Evolutionary conservation across 2,797 vertebrate genomes (phyloP), one percentile per base, ranked within the genome.

Genomic region (Phoxinus dragarum): DNA sequence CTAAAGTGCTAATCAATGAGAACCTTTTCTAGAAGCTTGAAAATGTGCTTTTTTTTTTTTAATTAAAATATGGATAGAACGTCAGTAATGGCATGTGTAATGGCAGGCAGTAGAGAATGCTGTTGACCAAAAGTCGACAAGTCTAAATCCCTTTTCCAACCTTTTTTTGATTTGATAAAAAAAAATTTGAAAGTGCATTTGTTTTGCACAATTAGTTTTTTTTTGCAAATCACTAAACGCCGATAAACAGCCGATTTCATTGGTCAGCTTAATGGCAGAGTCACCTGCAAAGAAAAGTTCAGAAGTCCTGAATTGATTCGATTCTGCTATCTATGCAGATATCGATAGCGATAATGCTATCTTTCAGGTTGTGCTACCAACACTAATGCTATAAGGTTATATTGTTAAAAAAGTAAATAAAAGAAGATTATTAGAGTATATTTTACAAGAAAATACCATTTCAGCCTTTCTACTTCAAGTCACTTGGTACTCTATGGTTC

Each of bases 1-100:
- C 64, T 93, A 92, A 95, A 95, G 94, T 91, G 93, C 94, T 94
- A 95, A 96, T 95, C 94, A 94, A 95, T 96, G 92, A 88, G 91
- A 94, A 92, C 91, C 92, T 93, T 93, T 94, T 93, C 92, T 93
- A 84, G 90, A 91, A 92, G 91, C 93, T 90, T 90, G 89, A 87
- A 94, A 93, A 92, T 91, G 91, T 88, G 87, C 85, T 88, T 92
- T 91, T 87, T 89, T 93, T 6, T 0, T 5, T 56, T 92, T 86
- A 92, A 91, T 93, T 92, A 91, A 92, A 91, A 89, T 78, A 89
- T 89, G 89, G 89, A 90, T 90, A 47, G 79, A 86, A 87, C 64
- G 6, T 19, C 59, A 40, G 78, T 87, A 80, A 73, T 88, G 89
- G 86, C 88, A 87, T 88, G 80, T 84, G 76, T 82, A 90, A 91